phyloP scores from a whole-genome alignment of 2,113 vertebrate genomes.

The Agelaius tricolor region DNA sequence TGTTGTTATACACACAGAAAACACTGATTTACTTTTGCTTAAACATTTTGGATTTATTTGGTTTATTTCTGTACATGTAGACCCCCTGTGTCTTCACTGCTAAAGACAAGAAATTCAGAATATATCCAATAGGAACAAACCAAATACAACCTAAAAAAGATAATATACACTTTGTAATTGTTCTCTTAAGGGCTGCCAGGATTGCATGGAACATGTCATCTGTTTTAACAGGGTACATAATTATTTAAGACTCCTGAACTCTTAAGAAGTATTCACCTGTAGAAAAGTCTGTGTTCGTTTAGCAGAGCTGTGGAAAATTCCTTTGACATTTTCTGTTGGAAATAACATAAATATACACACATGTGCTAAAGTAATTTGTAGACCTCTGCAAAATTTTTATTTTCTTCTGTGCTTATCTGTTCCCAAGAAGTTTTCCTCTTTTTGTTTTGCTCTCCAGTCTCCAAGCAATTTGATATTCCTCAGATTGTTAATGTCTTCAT shows the following conservation, averaged over 20 bases:
- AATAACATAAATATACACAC: not conserved
- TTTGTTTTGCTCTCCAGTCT: not conserved
- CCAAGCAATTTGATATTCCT: constrained; percentile 2
- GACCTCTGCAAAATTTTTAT: not conserved
- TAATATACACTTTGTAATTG: not conserved
- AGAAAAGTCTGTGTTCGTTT: not conserved
- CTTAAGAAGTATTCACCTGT: not conserved
- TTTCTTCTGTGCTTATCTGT: not conserved
- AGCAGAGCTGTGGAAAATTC: not conserved
- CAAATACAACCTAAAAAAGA: not conserved
- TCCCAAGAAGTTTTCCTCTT: not conserved
- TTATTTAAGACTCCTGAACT: not conserved
- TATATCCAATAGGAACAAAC: not conserved
- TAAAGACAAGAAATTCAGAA: not conserved
- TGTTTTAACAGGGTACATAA: not conserved
- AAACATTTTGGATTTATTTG: not conserved
- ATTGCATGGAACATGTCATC: not conserved
- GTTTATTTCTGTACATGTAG: not conserved
- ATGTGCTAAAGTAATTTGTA: not conserved
- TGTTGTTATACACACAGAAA: not conserved
- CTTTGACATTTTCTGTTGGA: not conserved
- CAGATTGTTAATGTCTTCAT: not conserved
- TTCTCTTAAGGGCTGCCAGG: not conserved
- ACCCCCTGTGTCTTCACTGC: not conserved
- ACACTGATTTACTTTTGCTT: not conserved